Conservation (phyloP, 1,140 invertebrate species). For the Pollicipes pollicipes region DNA sequence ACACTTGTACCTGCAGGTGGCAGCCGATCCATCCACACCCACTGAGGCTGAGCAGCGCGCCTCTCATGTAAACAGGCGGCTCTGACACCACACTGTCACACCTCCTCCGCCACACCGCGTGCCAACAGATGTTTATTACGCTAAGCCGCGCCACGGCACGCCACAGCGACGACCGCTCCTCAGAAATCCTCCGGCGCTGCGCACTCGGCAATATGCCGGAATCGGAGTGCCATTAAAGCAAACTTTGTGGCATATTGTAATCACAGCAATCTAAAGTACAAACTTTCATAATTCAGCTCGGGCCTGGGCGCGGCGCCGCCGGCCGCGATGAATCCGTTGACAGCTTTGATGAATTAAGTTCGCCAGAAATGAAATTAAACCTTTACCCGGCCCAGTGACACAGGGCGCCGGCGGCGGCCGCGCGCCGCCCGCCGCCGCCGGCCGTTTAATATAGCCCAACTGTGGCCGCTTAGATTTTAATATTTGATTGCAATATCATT, state of each 20-base stretch:
- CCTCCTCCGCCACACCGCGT: no score
- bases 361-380: neutral
- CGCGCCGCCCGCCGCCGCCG: no score
- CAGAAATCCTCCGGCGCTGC: no score
- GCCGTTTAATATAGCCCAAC: neutral
- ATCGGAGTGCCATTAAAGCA: neutral
- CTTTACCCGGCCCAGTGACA: neutral
- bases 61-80: no score
- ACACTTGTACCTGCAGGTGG: no score
- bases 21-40: no score
- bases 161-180: no score
- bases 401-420: neutral
- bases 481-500: conserved; percentile 2
- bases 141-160: no score
- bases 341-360: conserved; percentile 2
- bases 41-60: no score
- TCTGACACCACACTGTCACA: no score
- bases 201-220: neutral
- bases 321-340: neutral
- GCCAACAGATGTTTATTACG: no score
- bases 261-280: conserved; percentile 2
- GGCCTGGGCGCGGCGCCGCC: no score
- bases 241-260: conserved; percentile 2
- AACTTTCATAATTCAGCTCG: neutral
- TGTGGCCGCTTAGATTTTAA: neutral